Conservation (phyloP, 1,140 invertebrate genomes). For the Apis florea region DNA sequence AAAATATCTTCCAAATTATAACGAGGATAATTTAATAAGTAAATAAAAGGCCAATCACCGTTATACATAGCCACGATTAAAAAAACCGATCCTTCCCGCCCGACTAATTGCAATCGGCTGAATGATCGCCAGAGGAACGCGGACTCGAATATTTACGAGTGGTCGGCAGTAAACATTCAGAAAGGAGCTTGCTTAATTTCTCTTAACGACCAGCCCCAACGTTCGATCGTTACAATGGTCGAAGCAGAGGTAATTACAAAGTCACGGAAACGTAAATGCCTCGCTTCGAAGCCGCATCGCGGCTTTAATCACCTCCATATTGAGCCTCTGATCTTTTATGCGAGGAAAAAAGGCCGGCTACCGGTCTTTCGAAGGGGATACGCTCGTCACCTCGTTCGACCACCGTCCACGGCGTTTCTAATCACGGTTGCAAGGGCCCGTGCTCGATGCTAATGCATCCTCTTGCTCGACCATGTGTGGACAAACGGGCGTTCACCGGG, state of each 20-base stretch:
- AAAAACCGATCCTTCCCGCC: neutral
- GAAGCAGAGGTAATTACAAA: slow-evolving; percentile 48
- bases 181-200: slow-evolving; percentile 49
- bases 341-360: slow-evolving; percentile 20
- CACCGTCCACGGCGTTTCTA: slow-evolving; percentile 32
- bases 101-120: slow-evolving; percentile 20
- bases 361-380: slow-evolving; percentile 39
- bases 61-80: neutral
- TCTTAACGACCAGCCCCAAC: slow-evolving; percentile 44
- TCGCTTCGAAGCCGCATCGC: slow-evolving; percentile 33
- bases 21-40: neutral
- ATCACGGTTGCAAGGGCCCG: slow-evolving; percentile 25
- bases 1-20: neutral
- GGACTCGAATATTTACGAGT: slow-evolving; percentile 30
- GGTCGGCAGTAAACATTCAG: slow-evolving; percentile 32
- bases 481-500: slow-evolving; percentile 42
- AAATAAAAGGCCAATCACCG: no score
- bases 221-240: slow-evolving; percentile 42
- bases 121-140: neutral
- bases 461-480: neutral
- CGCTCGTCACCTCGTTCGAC: slow-evolving; percentile 12
- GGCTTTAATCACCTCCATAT: slow-evolving; percentile 57
- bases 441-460: slow-evolving; percentile 43
- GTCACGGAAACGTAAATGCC: slow-evolving; percentile 56
- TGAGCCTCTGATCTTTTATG: slow-evolving; percentile 25